A percentile compares a stretch with the other conserved stretches of the same genome.
Conservation (phyloP, 2,797 vertebrate genomes). For the Ctenosaura bakeri region DNA sequence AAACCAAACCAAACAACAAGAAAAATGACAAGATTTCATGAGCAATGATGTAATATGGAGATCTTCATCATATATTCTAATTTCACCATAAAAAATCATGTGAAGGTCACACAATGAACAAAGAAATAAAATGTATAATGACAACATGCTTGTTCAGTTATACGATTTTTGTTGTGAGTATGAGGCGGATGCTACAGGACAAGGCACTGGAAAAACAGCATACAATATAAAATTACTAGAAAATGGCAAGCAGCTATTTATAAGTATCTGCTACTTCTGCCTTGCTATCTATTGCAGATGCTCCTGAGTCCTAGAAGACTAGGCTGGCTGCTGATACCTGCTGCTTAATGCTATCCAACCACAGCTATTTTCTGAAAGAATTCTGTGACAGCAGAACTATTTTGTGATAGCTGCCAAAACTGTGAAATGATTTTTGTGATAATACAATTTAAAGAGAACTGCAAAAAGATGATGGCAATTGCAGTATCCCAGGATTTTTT, state of each 20-base stretch:
- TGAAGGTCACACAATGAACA: neutral
- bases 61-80: neutral
- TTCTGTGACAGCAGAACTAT: neutral
- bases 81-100: neutral
- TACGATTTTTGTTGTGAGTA: neutral
- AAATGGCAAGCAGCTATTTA: neutral
- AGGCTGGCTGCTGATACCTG: neutral
- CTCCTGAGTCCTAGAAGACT: neutral
- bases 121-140: neutral
- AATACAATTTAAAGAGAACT: neutral
- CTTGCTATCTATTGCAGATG: neutral
- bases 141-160: neutral
- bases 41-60: neutral
- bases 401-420: slow-evolving; percentile 7
- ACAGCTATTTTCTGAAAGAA: slow-evolving; percentile 10
- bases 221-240: neutral
- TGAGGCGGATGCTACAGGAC: neutral
- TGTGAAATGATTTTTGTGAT: neutral
- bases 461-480: neutral
- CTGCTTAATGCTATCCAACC: neutral
- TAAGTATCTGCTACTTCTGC: neutral
- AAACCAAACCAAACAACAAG: neutral
- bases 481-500: neutral
- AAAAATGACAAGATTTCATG: neutral
- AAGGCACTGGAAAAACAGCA: neutral